Base-by-base conservation (phyloP, 2,113 vertebrate species). In the Triplophysa siluroides region DNA sequence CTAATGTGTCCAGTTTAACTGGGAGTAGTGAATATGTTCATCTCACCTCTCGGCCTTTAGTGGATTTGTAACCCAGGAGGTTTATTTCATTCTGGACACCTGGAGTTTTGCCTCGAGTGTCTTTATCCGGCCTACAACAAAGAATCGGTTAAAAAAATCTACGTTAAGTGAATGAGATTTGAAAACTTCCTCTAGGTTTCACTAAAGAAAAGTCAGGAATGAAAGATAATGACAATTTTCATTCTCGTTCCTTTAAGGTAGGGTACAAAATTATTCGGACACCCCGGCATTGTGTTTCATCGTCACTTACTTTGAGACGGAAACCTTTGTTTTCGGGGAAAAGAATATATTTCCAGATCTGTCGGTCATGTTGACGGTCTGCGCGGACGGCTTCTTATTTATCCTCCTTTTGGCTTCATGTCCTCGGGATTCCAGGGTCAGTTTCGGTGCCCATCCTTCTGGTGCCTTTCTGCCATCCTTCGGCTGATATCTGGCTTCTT, bases 301-400 rank as follows among this genome's bases (percentile, higher is more conserved):
- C 11, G 19, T 38, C 83, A 96, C 96, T 97, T 90, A 98, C 97
- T 90, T 91, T 29, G 90, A 65, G 83, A 92, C 87, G 50, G 84
- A 85, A 0, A 90, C 89, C 86, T 91, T 95, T 84, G 96, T 94
- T 76, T 94, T 95, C 0, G 96, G 96, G 0, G 87, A 93, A 90
- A 96, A 98, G 91, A 98, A 98, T 86, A 96, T 93, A 63, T 90
- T 78, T 13, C 87, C 87, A 0, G 92, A 52, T 70, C 87, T 93
- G 0, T 94, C 94, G 1, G 85, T 85, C 85, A 88, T 78, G 84
- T 78, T 85, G 0, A 84, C 24, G 19, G 84, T 88, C 76, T 91
- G 93, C 79, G 16, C 84, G 4, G 87, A 83, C 1, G 82, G 68
- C 61, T 93, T 93, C 74, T 80, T 93, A 69, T 88, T 63, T 0